Evolutionary conservation across 2,113 vertebrate species (phyloP).

Genomic region (Marmota monax): DNA sequence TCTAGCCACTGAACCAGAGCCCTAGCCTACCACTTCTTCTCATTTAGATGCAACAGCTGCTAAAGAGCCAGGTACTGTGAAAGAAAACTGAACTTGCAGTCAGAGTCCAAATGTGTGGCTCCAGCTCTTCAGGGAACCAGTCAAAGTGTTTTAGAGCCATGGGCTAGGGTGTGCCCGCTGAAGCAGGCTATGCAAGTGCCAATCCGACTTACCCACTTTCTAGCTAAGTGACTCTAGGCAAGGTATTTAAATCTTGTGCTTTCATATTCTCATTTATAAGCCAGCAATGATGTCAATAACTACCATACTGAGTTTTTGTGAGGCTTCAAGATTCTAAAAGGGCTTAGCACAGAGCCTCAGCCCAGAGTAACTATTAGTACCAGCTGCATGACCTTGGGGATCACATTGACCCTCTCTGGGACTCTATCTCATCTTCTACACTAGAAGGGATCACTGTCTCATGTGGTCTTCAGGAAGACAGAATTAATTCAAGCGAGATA

Average conservation of each 20-base stretch:
- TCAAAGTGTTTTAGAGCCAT: not conserved
- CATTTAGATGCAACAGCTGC: not conserved
- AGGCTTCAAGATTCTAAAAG: slow-evolving; percentile 28
- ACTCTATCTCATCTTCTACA: slow-evolving; percentile 4
- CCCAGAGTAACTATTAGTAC: not conserved
- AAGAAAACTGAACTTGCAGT: slow-evolving; percentile 47
- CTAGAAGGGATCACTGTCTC: not conserved
- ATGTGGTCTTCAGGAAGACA: not conserved
- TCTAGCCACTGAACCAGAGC: too few species aligned
- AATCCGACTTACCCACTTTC: not conserved
- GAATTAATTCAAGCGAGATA: slow-evolving; percentile 8
- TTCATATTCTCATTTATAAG: slow-evolving; percentile 20
- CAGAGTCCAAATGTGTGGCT: not conserved
- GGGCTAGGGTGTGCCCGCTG: not conserved
- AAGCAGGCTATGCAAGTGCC: not conserved
- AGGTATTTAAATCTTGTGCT: not conserved
- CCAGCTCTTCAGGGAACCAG: not conserved
- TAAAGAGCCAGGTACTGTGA: not conserved
- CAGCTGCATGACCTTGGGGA: not conserved
- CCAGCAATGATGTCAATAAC: not conserved
- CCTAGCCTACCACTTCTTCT: not conserved
- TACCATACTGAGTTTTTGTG: not conserved
- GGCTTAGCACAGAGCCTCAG: not conserved
- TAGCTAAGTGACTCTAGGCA: not conserved
- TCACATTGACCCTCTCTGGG: not conserved